Conservation (phyloP, 2,113 vertebrate genomes). For the Xiphophorus couchianus region DNA sequence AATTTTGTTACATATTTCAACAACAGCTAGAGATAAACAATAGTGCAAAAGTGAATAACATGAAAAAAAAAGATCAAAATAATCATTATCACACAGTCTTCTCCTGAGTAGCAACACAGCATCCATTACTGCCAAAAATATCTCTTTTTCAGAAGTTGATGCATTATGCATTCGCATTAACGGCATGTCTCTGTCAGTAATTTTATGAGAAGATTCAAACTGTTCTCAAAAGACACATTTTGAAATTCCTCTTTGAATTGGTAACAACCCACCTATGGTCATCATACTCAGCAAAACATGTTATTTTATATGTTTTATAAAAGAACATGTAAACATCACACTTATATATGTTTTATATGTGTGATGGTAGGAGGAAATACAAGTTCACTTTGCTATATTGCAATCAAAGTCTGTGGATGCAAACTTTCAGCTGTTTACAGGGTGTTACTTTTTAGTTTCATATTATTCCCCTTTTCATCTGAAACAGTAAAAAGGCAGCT, state of each 20-base stretch:
- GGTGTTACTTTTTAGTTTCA: background rate
- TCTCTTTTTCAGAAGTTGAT: background rate
- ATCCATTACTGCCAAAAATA: background rate
- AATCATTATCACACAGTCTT: background rate
- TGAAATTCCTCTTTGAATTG: background rate
- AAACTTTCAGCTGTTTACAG: background rate
- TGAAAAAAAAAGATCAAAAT: constrained; percentile 4
- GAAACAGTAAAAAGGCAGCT: background rate
- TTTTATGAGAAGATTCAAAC: background rate
- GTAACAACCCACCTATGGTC: background rate
- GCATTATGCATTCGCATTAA: constrained; percentile 2
- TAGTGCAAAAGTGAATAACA: background rate
- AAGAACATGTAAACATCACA: no score
- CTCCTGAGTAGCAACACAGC: background rate
- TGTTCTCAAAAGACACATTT: background rate
- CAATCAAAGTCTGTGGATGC: background rate
- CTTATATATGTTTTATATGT: background rate
- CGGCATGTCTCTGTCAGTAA: background rate
- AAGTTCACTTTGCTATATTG: background rate
- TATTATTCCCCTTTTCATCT: background rate
- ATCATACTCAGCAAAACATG: no score
- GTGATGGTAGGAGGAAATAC: background rate
- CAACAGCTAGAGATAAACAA: background rate
- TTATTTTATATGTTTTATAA: no score
- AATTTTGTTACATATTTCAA: background rate